phyloP scores from a whole-genome alignment of 2,888 invertebrate genomes.

The Rapana venosa region DNA sequence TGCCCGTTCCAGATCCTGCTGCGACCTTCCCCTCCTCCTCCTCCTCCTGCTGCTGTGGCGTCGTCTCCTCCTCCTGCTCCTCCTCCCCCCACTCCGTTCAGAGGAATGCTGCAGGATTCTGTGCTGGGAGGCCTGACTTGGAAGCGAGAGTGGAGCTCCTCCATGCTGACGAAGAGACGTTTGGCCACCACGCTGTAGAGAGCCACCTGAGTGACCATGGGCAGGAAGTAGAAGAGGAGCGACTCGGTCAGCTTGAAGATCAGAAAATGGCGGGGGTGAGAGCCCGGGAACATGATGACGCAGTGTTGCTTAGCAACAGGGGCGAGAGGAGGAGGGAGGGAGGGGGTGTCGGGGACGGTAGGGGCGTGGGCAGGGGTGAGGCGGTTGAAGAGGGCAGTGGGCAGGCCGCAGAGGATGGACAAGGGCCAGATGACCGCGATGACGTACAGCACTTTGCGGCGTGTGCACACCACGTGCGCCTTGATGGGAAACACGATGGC shows the following conservation, averaged over 20 bases:
- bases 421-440: constrained; percentile 76
- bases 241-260: constrained; percentile 74
- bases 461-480: constrained; percentile 77
- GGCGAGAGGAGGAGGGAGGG: not conserved
- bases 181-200: constrained; percentile 75
- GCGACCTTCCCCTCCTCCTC: constrained; percentile 58
- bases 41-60: constrained; percentile 52
- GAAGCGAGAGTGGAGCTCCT: constrained; percentile 66
- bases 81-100: constrained; percentile 53
- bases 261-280: constrained; percentile 51
- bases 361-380: constrained; percentile 53
- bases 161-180: constrained; percentile 73
- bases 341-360: constrained; percentile 15
- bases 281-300: constrained; percentile 64
- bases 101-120: constrained; percentile 11
- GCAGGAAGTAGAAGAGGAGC: constrained; percentile 75
- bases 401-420: constrained; percentile 72
- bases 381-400: constrained; percentile 72
- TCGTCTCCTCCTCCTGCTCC: constrained; percentile 58
- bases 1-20: constrained; percentile 61
- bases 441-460: constrained; percentile 70
- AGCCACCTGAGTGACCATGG: constrained; percentile 71
- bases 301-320: constrained; percentile 63
- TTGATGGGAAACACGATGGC: constrained; percentile 78
- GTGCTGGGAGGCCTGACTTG: constrained; percentile 65